Evolutionary conservation across 2,888 invertebrate species (phyloP).

Genomic region (Parnassius mnemosyne): DNA sequence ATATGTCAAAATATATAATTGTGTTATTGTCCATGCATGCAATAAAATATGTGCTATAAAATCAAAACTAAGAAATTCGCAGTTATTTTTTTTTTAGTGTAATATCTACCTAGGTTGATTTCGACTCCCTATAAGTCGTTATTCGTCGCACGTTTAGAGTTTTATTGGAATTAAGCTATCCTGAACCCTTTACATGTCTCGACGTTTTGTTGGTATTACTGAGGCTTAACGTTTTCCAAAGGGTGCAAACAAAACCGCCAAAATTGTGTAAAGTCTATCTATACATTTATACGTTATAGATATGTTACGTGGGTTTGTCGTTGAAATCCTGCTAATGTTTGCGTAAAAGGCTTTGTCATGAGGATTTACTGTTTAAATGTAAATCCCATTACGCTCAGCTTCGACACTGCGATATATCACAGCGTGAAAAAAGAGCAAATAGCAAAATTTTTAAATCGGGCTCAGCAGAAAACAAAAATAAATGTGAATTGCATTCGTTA

Average conservation of each 20-base stretch:
- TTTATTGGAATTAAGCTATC: slow-evolving; percentile 73
- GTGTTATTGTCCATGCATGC: too few relatives aligned
- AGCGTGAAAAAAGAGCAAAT: slow-evolving; percentile 21
- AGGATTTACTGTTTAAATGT: slow-evolving; percentile 26
- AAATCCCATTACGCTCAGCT: slow-evolving; percentile 26
- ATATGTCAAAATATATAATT: too few relatives aligned
- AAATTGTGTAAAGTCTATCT: slow-evolving; percentile 17
- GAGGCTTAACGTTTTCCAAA: slow-evolving; percentile 56
- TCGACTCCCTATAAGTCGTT: slow-evolving; percentile 33
- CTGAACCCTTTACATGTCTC: slow-evolving; percentile 66
- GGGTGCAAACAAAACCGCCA: slow-evolving; percentile 40
- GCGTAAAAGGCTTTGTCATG: slow-evolving; percentile 27
- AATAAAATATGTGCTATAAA: too few relatives aligned
- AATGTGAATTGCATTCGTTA: background rate
- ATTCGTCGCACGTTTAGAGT: slow-evolving; percentile 61
- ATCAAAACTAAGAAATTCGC: too few relatives aligned
- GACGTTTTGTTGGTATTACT: slow-evolving; percentile 61
- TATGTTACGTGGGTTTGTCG: slow-evolving; percentile 18
- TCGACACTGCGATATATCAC: slow-evolving; percentile 26
- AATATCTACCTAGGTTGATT: too few relatives aligned
- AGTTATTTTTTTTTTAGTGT: too few relatives aligned
- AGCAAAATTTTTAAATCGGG: slow-evolving; percentile 14
- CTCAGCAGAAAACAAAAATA: slow-evolving; percentile 1
- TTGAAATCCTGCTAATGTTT: slow-evolving; percentile 25
- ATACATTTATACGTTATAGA: background rate